Base-by-base conservation (phyloP, 2,888 invertebrate genomes). In the Eutolmus rufibarbis region DNA sequence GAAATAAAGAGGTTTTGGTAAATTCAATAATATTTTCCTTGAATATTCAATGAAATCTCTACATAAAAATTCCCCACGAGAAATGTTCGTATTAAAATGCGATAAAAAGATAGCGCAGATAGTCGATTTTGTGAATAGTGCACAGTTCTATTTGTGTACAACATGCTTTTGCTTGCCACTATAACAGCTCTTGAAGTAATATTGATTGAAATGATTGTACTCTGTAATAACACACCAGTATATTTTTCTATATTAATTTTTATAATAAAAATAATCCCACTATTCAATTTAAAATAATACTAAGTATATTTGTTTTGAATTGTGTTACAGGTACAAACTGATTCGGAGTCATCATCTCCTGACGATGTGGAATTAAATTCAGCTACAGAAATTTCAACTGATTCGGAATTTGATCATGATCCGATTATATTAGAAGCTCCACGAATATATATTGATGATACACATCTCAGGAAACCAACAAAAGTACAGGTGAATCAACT, bases 341-440 rank as follows among this genome's bases (percentile, higher is more conserved):
- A 95, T 90, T 95, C 95, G 77, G 93, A 93, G 89, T 93, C 94
- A 89, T 95, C 95, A 90, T 95, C 95, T 90, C 94, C 96, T 88
- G 95, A 95, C 89, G 96, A 96, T 90, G 95, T 95, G 90, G 95
- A 95, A 89, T 95, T 96, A 89, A 97, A 97, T 90, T 97, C 97
- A 8, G 97, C 97, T 2, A 97, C 97, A 1, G 97, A 97, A 94
- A 97, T 97, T 90, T 97, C 97, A 79, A 97, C 97, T 0, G 97
- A 98, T 93, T 97, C 97, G 37, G 97, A 98, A 93, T 97, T 98
- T 91, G 97, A 97, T 89, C 96, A 97, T 89, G 97, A 97, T 91
- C 96, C 96, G 31, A 95, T 95, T 0, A 91, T 91, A 87, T 91
- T 91, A 34, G 95, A 95, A 86, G 95, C 96, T 89, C 97, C 97